These are phyloP conservation scores for Aporrectodea caliginosa DNA, from an alignment of 1,140 invertebrate species.

Conservation along the genomic window DNA sequence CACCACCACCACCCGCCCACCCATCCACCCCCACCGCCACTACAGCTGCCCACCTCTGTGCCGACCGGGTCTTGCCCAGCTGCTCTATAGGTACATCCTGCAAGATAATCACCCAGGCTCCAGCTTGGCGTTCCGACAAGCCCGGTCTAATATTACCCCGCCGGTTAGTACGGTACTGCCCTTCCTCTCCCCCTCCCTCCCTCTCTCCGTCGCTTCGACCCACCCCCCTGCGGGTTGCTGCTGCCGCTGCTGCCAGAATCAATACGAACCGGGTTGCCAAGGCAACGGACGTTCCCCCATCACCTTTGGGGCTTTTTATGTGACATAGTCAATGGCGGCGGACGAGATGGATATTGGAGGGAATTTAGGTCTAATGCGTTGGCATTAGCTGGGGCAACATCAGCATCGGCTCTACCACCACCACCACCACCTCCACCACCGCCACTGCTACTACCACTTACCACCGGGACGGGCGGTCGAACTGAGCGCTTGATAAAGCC, in stretches of 20 bases:
- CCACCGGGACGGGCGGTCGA: background rate
- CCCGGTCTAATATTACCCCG: background rate
- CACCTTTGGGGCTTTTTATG: conserved; percentile 2
- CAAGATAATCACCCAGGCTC: background rate
- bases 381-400: background rate
- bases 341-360: background rate
- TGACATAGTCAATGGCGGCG: background rate
- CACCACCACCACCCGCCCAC: background rate
- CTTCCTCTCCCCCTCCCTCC: background rate
- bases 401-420: background rate
- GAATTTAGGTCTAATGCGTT: background rate
- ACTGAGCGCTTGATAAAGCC: background rate
- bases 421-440: background rate
- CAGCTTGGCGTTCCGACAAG: background rate
- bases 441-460: background rate
- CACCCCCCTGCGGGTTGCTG: background rate
- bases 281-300: background rate
- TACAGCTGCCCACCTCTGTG: too few relatives aligned
- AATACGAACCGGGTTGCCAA: background rate
- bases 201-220: background rate
- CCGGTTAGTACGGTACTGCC: background rate
- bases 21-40: too few relatives aligned
- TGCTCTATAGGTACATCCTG: background rate
- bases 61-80: too few relatives aligned
- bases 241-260: background rate